Evolutionary conservation across 2,888 invertebrate genomes (phyloP).

Genomic region (Hetaerina titia): DNA sequence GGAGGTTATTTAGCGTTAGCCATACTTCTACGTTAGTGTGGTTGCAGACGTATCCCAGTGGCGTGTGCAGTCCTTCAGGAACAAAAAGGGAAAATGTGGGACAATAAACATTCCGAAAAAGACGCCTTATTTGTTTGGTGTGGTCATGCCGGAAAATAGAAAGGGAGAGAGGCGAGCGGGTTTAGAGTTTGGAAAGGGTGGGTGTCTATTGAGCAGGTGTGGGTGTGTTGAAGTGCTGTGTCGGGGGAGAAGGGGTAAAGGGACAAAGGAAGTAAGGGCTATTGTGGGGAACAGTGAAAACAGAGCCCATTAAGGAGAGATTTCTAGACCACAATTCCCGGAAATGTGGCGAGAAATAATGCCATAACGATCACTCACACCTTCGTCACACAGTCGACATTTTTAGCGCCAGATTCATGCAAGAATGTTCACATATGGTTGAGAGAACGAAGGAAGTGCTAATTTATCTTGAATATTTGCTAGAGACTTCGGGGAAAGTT

Average conservation of each 20-base stretch:
- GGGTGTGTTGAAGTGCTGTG: neutral
- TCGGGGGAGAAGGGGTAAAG: neutral
- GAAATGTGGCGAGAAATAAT: conserved; percentile 29
- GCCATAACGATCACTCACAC: neutral
- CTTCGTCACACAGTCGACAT: conserved; percentile 2
- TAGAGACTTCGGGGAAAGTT: neutral
- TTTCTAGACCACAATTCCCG: conserved; percentile 16
- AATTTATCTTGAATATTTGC: neutral
- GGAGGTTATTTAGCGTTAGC: too few relatives aligned
- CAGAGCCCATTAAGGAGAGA: neutral
- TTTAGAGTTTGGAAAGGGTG: neutral
- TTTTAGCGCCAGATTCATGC: neutral
- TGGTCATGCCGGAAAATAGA: neutral
- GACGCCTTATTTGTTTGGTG: neutral
- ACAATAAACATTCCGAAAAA: too few relatives aligned
- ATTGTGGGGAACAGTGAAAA: neutral
- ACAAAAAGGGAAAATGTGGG: too few relatives aligned
- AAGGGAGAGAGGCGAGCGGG: neutral
- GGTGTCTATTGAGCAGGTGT: neutral
- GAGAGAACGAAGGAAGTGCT: neutral
- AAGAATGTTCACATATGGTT: neutral
- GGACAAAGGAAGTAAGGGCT: neutral
- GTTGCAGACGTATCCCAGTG: too few relatives aligned
- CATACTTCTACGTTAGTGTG: too few relatives aligned
- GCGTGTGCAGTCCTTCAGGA: neutral